Base-by-base conservation (phyloP, 2,797 vertebrate genomes). In the Pangasius djambal region DNA sequence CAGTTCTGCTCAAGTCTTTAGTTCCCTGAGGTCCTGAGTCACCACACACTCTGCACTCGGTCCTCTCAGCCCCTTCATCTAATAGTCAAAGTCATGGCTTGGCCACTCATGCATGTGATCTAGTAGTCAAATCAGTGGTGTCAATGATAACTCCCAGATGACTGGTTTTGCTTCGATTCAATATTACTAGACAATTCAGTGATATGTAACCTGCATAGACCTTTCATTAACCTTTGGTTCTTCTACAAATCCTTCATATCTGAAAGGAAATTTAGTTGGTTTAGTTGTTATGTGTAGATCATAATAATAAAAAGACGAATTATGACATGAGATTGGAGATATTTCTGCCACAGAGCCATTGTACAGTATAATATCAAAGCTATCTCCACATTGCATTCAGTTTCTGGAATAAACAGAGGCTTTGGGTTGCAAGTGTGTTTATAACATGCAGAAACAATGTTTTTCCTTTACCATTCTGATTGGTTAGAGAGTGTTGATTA, bases 31-130 rank as follows among this genome's bases (percentile, higher is more conserved):
- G 44, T 59, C 15, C 10, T 25, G 6, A 16, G 1, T 18, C 13
- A n/a, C 59, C 34, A 65, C 82, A n/a, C 40, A 20, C 28, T 20
- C 59, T 61, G 25, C 37, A 65, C 37, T n/a, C 82, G n/a, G 59
- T 22, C 31, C 20, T 40, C 31, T 65, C 25, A 44, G 37, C 25
- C 61, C 5, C 28, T 7, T 83, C 28, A 83, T 67, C 28, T 83
- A 63, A 83, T n/a, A 65, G 59, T 83, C 59, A 83, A 83, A 65
- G 13, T 63, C 59, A 83, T 83, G 57, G 59, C 37, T 44, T 48
- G 81, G 59, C 37, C 59, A 61, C 37, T 83, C n/a, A 44, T 48
- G 13, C 81, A 48, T 48, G 59, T 4, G 40, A 65, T 83, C 37
- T 44, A 83, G 40, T 65, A 83, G 25, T 65, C 25, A 83, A 83